Evolutionary conservation across 2,113 vertebrate genomes (phyloP).

Genomic region (Oreochromis niloticus): DNA sequence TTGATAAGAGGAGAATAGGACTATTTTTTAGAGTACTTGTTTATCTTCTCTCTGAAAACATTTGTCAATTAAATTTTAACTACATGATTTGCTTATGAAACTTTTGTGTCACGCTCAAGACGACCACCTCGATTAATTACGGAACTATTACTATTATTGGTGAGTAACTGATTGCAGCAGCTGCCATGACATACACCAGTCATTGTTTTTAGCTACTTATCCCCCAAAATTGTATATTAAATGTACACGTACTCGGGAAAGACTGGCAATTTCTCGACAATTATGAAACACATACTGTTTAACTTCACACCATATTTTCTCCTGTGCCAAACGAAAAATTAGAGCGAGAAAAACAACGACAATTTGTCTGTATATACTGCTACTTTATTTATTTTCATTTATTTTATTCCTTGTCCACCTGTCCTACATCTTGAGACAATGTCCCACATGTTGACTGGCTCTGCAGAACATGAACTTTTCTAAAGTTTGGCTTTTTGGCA

Average conservation of each 20-base stretch:
- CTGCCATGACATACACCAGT: background rate
- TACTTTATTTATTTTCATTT: background rate
- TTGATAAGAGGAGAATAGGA: background rate
- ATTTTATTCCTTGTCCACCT: background rate
- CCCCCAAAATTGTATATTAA: background rate
- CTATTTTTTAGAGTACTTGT: background rate
- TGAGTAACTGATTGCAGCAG: background rate
- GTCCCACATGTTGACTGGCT: background rate
- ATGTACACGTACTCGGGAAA: background rate
- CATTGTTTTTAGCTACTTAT: background rate
- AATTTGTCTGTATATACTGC: background rate
- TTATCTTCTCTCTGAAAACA: background rate
- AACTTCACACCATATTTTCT: background rate
- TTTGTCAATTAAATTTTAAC: background rate
- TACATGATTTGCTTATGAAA: background rate
- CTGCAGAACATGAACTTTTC: background rate
- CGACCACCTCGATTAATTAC: background rate
- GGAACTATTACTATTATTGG: background rate
- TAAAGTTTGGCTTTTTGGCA: background rate
- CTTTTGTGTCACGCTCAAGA: background rate
- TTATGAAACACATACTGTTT: background rate
- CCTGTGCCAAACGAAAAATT: background rate
- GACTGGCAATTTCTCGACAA: background rate
- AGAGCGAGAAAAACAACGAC: background rate
- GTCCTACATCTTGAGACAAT: background rate